Conservation (phyloP, 2,797 vertebrate genomes). For the Xerus rutilus region DNA sequence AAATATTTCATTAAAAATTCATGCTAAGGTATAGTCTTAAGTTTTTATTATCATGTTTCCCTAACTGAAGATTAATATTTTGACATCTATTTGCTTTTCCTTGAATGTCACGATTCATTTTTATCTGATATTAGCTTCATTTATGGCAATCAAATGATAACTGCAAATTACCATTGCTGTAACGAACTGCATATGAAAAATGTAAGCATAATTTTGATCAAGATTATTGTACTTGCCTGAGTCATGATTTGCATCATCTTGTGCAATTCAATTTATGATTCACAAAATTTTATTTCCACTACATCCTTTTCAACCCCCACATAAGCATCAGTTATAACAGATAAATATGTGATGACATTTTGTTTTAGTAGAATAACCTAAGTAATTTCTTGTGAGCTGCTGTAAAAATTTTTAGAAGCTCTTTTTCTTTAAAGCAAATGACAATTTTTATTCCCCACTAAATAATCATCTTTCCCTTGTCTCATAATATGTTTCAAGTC, state of each 20-base stretch:
- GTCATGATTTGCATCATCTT: conserved; percentile 84
- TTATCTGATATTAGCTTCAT: conserved; percentile 74
- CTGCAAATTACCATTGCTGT: conserved; percentile 73
- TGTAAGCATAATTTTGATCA: conserved; percentile 81
- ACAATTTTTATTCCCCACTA: conserved; percentile 12
- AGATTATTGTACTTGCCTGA: conserved; percentile 83
- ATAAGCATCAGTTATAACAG: background rate
- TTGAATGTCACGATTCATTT: conserved; percentile 76
- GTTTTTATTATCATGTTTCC: conserved; percentile 62
- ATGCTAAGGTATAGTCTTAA: background rate
- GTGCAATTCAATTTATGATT: conserved; percentile 84
- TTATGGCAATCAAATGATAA: conserved; percentile 81
- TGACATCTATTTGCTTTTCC: conserved; percentile 79
- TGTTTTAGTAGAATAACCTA: conserved; percentile 1
- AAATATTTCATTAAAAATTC: background rate
- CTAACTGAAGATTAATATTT: conserved; percentile 63
- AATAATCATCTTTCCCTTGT: background rate
- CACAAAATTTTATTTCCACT: conserved; percentile 70
- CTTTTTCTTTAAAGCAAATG: conserved; percentile 30
- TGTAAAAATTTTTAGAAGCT: background rate
- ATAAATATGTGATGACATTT: conserved; percentile 21
- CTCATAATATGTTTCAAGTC: conserved; percentile 25
- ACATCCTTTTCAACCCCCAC: background rate
- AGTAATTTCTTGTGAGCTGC: conserved; percentile 1
- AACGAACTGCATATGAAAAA: conserved; percentile 79